Evolutionary conservation across 2,797 vertebrate genomes (phyloP).

Genomic region (Otolemur crassicaudatus): DNA sequence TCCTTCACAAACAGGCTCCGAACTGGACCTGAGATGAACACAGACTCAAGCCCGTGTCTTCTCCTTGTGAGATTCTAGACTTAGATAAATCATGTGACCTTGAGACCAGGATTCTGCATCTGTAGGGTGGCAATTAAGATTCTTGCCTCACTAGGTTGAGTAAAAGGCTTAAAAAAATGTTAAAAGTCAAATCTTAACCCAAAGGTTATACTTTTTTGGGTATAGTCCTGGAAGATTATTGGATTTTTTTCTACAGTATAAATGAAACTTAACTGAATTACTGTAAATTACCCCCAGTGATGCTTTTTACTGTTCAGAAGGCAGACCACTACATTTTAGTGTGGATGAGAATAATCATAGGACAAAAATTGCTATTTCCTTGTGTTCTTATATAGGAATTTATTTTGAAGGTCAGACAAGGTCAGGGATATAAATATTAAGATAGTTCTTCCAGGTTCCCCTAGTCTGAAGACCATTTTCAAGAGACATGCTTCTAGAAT

Average conservation of each 20-base stretch:
- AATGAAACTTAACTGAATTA: background rate
- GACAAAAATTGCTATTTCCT: accelerated
- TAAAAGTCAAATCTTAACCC: background rate
- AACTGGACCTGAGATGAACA: background rate
- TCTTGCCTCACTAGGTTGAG: background rate
- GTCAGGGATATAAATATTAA: no score
- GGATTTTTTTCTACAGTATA: background rate
- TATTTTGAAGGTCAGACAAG: background rate
- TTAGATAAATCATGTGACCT: no score
- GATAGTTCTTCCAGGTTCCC: accelerated
- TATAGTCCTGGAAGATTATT: background rate
- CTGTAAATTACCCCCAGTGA: accelerated
- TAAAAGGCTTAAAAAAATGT: background rate
- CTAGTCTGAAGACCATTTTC: accelerated
- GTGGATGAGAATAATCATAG: accelerated
- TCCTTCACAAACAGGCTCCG: background rate
- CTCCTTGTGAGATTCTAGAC: background rate
- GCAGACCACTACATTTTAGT: accelerated
- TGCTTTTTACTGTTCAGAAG: accelerated
- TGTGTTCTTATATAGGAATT: accelerated
- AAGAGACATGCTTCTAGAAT: background rate
- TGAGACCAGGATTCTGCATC: background rate
- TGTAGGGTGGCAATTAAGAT: background rate
- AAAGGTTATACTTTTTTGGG: background rate
- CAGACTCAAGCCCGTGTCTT: no score